Evolutionary conservation across 2,113 vertebrate species (phyloP), one percentile per base, ranked within the genome.

Genomic region (Dendrocopos noguchii): DNA sequence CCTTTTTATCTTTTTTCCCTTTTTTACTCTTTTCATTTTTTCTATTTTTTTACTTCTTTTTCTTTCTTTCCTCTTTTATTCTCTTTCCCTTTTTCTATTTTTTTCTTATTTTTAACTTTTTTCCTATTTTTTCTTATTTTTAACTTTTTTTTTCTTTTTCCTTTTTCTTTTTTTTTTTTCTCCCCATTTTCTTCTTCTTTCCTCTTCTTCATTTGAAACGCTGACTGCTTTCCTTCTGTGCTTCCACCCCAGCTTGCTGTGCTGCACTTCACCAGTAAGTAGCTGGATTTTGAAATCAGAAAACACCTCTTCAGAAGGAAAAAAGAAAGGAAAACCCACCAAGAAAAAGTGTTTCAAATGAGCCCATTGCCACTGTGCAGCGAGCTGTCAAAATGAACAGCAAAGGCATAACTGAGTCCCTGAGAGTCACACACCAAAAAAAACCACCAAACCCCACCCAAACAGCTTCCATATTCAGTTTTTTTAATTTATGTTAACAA

Each of bases 171-270:
- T 47, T 7, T 9, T 47, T 47, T 46, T 46, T 15, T 7, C 15
- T 42, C 13, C 13, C 39, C 46, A 10, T 20, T 47, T 47, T 47
- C 9, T 47, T 20, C 19, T 84, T 82, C 47, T 22, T 5, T 1
- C 10, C 29, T 57, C 64, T 64, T 83, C 90, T 83, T 86, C 91
- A 86, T 95, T 93, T 91, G 93, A 95, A 94, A 94, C 1, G 44
- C 87, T 94, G 91, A 80, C 76, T 84, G 91, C 80, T 84, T 94
- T 88, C 77, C 88, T 95, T 90, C 92, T 87, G 83, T 90, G 28
- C 70, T 93, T 94, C 53, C 75, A 84, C 47, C 81, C 47, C 81
- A 67, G 81, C 78, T 80, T 88, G 82, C 57, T 92, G 39, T 74
- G 34, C 82, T 85, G 61, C 34, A 87, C 4, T 24, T 93, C 87